Conservation (phyloP, 2,797 vertebrate genomes). For the Thripadectes ignobilis region DNA sequence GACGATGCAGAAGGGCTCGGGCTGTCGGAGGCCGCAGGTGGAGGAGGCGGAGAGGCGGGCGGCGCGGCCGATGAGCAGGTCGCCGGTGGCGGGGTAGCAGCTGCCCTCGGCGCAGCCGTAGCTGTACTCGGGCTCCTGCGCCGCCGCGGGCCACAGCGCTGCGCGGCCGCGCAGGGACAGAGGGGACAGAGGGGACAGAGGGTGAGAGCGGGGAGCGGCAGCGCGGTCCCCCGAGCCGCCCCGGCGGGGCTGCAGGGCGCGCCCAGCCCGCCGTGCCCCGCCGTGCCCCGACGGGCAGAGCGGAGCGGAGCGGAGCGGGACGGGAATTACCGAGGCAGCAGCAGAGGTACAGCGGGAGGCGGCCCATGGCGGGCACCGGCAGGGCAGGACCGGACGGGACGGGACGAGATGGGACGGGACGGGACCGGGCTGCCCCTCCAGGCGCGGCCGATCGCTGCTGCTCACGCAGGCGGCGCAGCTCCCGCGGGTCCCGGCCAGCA, state of each 20-base stretch:
- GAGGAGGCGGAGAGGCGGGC: constrained; percentile 87
- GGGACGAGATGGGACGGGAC: accelerated
- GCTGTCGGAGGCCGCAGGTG: constrained; percentile 86
- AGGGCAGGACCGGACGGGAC: neutral
- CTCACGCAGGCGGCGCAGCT: constrained; percentile 11
- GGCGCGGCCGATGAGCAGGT: constrained; percentile 91
- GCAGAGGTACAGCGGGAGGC: constrained; percentile 55
- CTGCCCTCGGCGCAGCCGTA: constrained; percentile 94
- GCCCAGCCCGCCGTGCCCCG: neutral
- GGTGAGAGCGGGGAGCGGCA: neutral
- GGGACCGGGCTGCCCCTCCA: neutral
- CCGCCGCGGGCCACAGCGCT: constrained; percentile 76
- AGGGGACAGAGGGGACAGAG: neutral
- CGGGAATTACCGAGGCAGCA: constrained; percentile 70
- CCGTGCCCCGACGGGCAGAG: neutral
- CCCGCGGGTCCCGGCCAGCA: neutral
- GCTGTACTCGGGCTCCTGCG: constrained; percentile 85
- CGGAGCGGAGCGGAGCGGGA: neutral
- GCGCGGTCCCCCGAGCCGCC: neutral
- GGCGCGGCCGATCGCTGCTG: neutral
- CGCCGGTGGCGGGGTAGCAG: constrained; percentile 96
- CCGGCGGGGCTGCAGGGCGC: neutral
- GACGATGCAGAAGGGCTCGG: constrained; percentile 94
- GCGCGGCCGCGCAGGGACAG: neutral
- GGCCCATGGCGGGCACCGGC: constrained; percentile 53